Evolutionary conservation across 2,888 invertebrate genomes (phyloP), one percentile per base, ranked within the genome.

Genomic region (Eupithecia exiguata): DNA sequence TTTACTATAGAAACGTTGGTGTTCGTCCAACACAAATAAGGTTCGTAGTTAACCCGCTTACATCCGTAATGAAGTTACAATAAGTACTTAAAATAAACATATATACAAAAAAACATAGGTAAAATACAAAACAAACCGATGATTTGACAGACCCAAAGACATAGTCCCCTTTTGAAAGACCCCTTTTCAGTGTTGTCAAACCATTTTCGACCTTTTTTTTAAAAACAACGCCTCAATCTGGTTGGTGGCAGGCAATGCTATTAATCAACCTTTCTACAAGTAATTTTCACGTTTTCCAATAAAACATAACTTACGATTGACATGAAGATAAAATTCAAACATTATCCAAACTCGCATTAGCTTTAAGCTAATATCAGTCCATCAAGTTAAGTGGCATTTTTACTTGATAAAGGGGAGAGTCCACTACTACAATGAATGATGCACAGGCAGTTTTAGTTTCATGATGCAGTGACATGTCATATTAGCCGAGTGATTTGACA

Each of bases 301-400:
- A 74, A 68, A 71, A 77, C 61, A 18, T 72, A 62, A 71, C 68
- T 73, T 69, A 74, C 70, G 75, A 74, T 74, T 46, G 71, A 65
- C 43, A 75, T 53, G 62, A 65, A 63, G 78, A 78, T 78, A 77
- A 70, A 73, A 68, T 14, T 74, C 70, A 69, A 74, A 68, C 68
- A 63, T 70, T 72, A 75, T 71, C 73, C 49, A 74, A 78, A 78
- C 72, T 69, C 74, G 62, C 77, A 77, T 77, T 77, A 75, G 68
- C 72, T 66, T 21, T 66, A 25, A 25, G 66, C 36, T 63, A 63
- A 63, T 63, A 65, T 65, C 38, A 84, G 83, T 82, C 86, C 86
- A 88, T 88, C 87, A 87, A 84, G 84, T 80, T 77, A 72, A 82
- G 80, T 79, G 79, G 76, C 79, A 77, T 73, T 76, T 74, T 63